Evolutionary conservation across 2,797 vertebrate species (phyloP).

Genomic region (Propithecus deckenii): DNA sequence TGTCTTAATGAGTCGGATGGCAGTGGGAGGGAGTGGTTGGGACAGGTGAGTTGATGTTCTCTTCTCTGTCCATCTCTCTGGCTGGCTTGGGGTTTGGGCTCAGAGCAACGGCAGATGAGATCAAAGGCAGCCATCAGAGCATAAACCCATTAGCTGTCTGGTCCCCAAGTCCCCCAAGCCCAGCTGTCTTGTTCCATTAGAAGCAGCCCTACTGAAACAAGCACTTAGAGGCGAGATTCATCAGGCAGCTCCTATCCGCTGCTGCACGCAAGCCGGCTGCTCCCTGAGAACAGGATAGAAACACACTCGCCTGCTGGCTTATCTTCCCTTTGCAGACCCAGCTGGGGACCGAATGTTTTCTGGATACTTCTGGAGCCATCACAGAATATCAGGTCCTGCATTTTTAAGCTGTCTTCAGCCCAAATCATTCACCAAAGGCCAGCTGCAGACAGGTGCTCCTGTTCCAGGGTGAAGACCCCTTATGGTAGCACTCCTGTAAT

Average conservation of each 20-base stretch:
- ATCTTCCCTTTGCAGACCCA: neutral
- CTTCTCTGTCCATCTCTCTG: neutral
- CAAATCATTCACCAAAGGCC: neutral
- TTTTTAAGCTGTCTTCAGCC: neutral
- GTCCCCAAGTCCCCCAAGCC: slow-evolving; percentile 69
- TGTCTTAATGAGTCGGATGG: neutral
- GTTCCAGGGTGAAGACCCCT: neutral
- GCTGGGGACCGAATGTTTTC: neutral
- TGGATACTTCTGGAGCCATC: neutral
- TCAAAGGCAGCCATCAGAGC: slow-evolving; percentile 75
- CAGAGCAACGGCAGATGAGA: slow-evolving; percentile 70
- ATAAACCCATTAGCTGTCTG: slow-evolving; percentile 81
- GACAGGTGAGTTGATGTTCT: neutral
- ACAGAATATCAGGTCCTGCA: neutral
- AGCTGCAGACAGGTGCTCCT: neutral
- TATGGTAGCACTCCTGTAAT: accelerated
- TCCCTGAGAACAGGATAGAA: slow-evolving; percentile 14
- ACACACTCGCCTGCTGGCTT: neutral
- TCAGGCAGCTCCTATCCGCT: neutral
- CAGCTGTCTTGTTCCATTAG: slow-evolving; percentile 81
- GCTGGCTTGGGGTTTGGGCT: slow-evolving; percentile 58
- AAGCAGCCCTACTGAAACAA: slow-evolving; percentile 56
- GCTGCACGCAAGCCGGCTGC: neutral
- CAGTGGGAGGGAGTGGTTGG: neutral
- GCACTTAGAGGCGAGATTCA: slow-evolving; percentile 39